Conservation (phyloP, 2,113 vertebrate species). For the Tetrao urogallus region DNA sequence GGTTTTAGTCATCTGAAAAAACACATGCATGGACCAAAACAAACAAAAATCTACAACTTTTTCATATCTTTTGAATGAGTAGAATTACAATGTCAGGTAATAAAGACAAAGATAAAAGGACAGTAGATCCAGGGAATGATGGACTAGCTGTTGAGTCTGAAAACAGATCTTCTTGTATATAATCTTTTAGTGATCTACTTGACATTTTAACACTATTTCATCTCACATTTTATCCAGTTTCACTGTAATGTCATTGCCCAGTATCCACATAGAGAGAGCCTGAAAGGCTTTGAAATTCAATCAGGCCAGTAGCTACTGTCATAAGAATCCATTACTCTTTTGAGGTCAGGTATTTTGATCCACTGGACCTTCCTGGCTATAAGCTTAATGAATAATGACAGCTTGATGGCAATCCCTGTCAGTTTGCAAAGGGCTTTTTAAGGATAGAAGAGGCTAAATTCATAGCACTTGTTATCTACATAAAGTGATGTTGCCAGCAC, state of each 20-base stretch:
- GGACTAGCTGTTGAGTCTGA: background rate
- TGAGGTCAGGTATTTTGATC: background rate
- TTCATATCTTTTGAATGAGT: background rate
- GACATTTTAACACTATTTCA: background rate
- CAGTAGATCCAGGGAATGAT: background rate
- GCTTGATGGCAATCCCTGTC: background rate
- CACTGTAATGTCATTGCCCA: background rate
- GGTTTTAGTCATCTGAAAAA: background rate
- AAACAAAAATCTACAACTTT: accelerated
- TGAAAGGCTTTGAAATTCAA: background rate
- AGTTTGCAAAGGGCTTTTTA: background rate
- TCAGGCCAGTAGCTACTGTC: background rate
- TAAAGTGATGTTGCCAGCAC: background rate
- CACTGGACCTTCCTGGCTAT: background rate
- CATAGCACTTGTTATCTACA: background rate
- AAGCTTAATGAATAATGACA: background rate
- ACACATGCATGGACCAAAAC: background rate
- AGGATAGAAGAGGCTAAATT: background rate
- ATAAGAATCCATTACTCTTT: background rate
- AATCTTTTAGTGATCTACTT: background rate
- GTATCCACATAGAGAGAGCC: accelerated
- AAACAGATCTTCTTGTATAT: background rate
- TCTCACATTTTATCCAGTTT: background rate
- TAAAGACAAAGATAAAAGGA: accelerated
- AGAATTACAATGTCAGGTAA: background rate